Base-by-base conservation (phyloP, 2,888 invertebrate genomes). In the Odontomyia ornata region DNA sequence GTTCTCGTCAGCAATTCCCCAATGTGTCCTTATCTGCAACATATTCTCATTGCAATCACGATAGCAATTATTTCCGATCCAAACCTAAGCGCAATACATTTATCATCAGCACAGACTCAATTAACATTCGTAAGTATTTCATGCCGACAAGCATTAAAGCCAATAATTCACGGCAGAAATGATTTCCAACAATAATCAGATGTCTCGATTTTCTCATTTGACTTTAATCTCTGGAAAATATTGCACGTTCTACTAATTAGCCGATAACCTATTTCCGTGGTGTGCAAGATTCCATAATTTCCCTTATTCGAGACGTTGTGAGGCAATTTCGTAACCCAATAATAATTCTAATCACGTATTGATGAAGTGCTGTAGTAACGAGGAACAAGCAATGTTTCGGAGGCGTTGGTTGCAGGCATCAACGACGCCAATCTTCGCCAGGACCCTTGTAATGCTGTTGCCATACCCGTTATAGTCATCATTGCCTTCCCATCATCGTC, bases 301-400 rank as follows among this genome's bases (percentile, higher is more conserved):
- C 30, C 73, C 57, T 57, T 23, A 27, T 7, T 36, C 36, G 69
- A 69, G 46, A 23, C 13, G 46, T 1, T 30, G 23, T n/a, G 23
- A 57, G 11, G 21, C 23, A 30, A 30, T 73, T 73, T 18, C 23
- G n/a, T 73, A 73, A 73, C 73, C 30, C 30, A 75, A 75, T 75
- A 64, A 75, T 75, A 71, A 78, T 77, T 77, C 78, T 75, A 75
- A 76, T 77, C 78, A 78, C 78, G 78, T 78, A 77, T 75, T 78
- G 78, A 78, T 78, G 78, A 75, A 78, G 77, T 78, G 75, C 77
- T 77, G 62, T 57, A 36, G 13, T 43, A 73, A 73, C 36, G 23
- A 60, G 57, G 36, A 57, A 23, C 60, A 57, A 36, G 60, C 11
- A 69, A 69, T 15, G 47, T 46, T 47, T 25, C 7, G 11, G 2